Evolutionary conservation across 2,888 invertebrate genomes (phyloP).

Genomic region (Rhodophaea formosa): DNA sequence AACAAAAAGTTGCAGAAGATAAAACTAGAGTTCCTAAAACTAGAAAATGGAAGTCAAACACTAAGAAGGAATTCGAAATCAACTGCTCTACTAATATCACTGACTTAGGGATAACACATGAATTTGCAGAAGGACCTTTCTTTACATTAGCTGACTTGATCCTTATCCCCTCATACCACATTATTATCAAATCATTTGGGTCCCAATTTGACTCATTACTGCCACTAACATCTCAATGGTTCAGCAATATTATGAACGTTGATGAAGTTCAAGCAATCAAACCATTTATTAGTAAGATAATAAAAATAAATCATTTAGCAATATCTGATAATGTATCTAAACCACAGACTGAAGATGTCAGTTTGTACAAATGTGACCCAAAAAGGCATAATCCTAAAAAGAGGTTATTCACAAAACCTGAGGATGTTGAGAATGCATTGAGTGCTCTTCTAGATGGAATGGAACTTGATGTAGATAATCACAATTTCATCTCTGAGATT

Average conservation of each 20-base stretch:
- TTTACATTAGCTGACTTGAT: slow-evolving; percentile 92
- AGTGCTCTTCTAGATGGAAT: slow-evolving; percentile 61
- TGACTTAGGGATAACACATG: slow-evolving; percentile 82
- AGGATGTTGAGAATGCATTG: slow-evolving; percentile 85
- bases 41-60: slow-evolving; percentile 75
- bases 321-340: slow-evolving; percentile 44
- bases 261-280: slow-evolving; percentile 37
- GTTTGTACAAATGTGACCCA: slow-evolving; percentile 89
- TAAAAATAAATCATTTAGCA: slow-evolving; percentile 26
- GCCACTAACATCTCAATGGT: slow-evolving; percentile 85
- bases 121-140: slow-evolving; percentile 90
- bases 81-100: slow-evolving; percentile 70
- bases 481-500: slow-evolving; percentile 53
- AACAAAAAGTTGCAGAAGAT: slow-evolving; percentile 29
- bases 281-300: slow-evolving; percentile 32
- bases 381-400: slow-evolving; percentile 87
- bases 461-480: slow-evolving; percentile 59
- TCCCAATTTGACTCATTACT: slow-evolving; percentile 61
- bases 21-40: slow-evolving; percentile 51
- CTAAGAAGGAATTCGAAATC: slow-evolving; percentile 58
- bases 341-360: slow-evolving; percentile 80
- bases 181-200: slow-evolving; percentile 78
- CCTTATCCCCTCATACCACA: slow-evolving; percentile 85
- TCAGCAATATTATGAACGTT: slow-evolving; percentile 53
- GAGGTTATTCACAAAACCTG: slow-evolving; percentile 88